A percentile compares a stretch with the other conserved stretches of the same genome.
Conservation (phyloP, 2,888 invertebrate species). For the Atethmia centrago region DNA sequence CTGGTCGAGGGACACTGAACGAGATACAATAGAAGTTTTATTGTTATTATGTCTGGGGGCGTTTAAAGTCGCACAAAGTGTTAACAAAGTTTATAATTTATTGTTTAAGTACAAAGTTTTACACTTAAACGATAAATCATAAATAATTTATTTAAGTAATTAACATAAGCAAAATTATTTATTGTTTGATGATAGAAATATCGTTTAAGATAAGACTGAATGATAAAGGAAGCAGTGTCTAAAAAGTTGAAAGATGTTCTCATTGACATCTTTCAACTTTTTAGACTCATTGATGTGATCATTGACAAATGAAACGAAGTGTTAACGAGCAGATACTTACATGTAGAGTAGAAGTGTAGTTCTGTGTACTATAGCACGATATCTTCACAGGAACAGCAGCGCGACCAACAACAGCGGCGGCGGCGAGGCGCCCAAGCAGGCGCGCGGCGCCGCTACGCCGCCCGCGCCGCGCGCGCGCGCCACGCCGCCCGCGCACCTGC, state of each 20-base stretch:
- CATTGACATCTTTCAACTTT: too few species aligned
- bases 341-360: background rate
- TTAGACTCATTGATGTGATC: too few species aligned
- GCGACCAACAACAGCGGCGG: conserved; percentile 31
- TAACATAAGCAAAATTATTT: too few species aligned
- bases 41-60: background rate
- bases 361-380: background rate
- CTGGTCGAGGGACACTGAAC: background rate
- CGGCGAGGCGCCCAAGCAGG: conserved; percentile 62
- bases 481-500: too few species aligned
- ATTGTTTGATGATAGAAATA: background rate
- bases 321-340: too few species aligned
- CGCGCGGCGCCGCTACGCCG: conserved; percentile 62
- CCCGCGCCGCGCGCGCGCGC: conserved; percentile 79
- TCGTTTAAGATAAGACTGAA: background rate
- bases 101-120: background rate
- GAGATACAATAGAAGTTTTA: background rate
- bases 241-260: background rate
- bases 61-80: too few species aligned
- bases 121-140: too few species aligned
- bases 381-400: conserved; percentile 2
- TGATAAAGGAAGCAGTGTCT: background rate
- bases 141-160: too few species aligned
- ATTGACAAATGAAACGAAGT: background rate
- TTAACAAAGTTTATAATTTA: background rate